These are phyloP conservation scores for Polypedilum pembai DNA, from an alignment of 1,140 invertebrate genomes.

Conservation along the genomic window DNA sequence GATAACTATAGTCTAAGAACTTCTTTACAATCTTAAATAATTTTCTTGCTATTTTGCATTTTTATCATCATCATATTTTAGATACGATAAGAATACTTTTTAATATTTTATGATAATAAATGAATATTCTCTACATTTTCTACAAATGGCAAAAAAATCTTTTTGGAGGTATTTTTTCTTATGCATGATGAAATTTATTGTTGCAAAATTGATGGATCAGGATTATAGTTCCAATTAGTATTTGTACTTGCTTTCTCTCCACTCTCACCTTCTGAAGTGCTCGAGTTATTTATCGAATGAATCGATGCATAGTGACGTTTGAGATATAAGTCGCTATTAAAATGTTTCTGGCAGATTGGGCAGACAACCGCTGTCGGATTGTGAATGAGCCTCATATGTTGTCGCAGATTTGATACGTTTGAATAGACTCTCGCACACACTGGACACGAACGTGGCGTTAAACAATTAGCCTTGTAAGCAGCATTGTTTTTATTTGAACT, in stretches of 20 bases:
- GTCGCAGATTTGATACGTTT: constrained; percentile 70
- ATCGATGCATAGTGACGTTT: constrained; percentile 58
- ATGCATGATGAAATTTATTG: background rate
- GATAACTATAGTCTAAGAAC: too few species aligned
- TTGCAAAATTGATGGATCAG: background rate
- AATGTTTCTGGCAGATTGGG: constrained; percentile 63
- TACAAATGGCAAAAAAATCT: too few species aligned
- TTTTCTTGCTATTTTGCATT: too few species aligned
- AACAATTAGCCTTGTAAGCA: constrained; percentile 51
- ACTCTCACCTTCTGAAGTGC: background rate
- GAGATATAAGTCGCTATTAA: constrained; percentile 70
- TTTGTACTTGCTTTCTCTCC: constrained; percentile 2
- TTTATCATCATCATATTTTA: too few species aligned
- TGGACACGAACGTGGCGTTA: constrained; percentile 61
- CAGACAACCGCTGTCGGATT: constrained; percentile 67
- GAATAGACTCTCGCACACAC: constrained; percentile 71
- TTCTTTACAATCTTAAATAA: too few species aligned
- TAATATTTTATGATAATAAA: too few species aligned
- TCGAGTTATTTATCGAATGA: constrained; percentile 37
- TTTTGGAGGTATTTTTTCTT: too few species aligned
- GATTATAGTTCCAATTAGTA: constrained; percentile 8
- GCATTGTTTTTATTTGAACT: constrained; percentile 23
- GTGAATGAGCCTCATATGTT: constrained; percentile 72
- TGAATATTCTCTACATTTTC: too few species aligned
- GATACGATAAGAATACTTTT: too few species aligned